Evolutionary conservation across 2,888 invertebrate genomes (phyloP).

Genomic region (Watsonalla cultraria): DNA sequence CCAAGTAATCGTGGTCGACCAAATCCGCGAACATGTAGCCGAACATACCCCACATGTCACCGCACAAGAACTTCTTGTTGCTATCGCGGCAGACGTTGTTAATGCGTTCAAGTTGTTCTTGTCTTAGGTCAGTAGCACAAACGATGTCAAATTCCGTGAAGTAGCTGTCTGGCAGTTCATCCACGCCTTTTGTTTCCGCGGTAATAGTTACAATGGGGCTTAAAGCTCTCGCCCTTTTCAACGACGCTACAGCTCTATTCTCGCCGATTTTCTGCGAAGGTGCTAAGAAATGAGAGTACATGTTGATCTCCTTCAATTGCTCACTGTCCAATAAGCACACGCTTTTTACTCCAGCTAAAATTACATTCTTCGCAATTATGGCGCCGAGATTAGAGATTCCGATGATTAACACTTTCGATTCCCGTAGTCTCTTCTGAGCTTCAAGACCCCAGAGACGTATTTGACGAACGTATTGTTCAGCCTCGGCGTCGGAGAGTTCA

Average conservation of each 20-base stretch:
- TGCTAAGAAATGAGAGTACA: conserved; percentile 90
- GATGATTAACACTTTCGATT: conserved; percentile 91
- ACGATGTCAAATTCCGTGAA: conserved; percentile 90
- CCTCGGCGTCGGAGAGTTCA: conserved; percentile 93
- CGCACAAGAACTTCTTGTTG: conserved; percentile 90
- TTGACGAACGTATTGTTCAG: conserved; percentile 97
- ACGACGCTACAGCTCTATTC: conserved; percentile 92
- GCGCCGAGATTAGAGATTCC: conserved; percentile 95
- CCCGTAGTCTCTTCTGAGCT: conserved; percentile 96
- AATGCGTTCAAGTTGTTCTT: conserved; percentile 84
- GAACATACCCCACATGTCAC: conserved; percentile 95
- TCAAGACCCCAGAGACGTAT: conserved; percentile 99
- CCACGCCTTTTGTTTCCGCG: conserved; percentile 81
- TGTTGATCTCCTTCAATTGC: conserved; percentile 83
- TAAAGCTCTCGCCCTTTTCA: conserved; percentile 87
- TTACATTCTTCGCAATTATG: conserved; percentile 97
- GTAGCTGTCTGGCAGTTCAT: conserved; percentile 83
- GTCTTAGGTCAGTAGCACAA: conserved; percentile 86
- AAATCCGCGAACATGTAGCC: conserved; percentile 96
- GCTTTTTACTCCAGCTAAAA: conserved; percentile 94
- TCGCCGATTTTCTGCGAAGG: conserved; percentile 84
- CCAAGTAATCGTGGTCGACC: conserved; percentile 84
- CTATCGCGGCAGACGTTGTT: conserved; percentile 86
- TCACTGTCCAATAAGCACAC: conserved; percentile 91
- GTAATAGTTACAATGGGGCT: conserved; percentile 96